Base-by-base conservation (phyloP, 2,888 invertebrate genomes). In the Ellobium chinense region DNA sequence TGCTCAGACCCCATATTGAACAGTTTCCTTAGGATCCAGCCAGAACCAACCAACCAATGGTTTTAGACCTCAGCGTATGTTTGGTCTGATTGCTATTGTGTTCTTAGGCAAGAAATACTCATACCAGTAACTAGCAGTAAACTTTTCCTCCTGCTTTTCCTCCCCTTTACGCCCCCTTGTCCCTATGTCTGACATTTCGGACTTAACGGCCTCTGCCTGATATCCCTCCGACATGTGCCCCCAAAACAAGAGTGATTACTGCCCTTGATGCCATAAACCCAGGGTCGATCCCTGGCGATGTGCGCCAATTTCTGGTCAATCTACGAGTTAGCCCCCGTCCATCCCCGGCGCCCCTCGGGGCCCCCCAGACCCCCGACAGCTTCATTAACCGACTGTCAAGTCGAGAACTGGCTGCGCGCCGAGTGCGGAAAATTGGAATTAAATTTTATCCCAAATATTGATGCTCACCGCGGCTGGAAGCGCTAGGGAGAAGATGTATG, bases 361-460 rank as follows among this genome's bases (percentile, higher is more conserved):
- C 4, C 68, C 63, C 77, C 79, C 62, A 54, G 63, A 37, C 69
- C 82, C 81, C 75, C 82, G 84, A 85, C 84, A 85, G 80, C 78
- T 85, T 83, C 84, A 85, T 85, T 85, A 83, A 82, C 83, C 76
- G 78, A 82, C 83, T 85, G 84, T 85, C 84, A 85, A 82, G 80
- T 83, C 80, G 79, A 85, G 83, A 85, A 85, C 83, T 83, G 80
- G 77, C 77, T 80, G 82, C 82, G 80, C 78, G 80, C 82, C 77
- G 82, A 82, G 83, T 85, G 84, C 84, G 84, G 84, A 85, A 85
- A 85, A 85, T 85, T 85, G 83, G 84, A 85, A 83, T 85, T 85
- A 85, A 85, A 83, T 85, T 85, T 83, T 84, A 72, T 82, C 82
- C 83, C 78, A 85, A 85, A 85, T 85, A 85, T 82, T 85, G 84